Evolutionary conservation across 2,113 vertebrate species (phyloP).

Genomic region (Bufo bufo): DNA sequence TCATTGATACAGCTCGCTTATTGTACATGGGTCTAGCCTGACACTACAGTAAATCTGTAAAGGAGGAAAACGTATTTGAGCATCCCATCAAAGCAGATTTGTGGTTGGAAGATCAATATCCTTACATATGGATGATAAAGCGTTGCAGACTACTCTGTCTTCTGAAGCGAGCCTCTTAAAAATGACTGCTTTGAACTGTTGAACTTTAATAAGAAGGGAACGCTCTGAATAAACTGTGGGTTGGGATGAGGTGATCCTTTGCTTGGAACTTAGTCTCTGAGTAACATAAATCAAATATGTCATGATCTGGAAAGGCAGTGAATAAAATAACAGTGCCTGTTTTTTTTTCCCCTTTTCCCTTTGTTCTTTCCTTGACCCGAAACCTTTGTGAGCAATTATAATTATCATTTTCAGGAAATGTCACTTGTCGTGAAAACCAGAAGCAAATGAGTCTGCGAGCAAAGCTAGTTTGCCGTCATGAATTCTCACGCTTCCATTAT

Average conservation of each 20-base stretch:
- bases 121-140: conserved; percentile 66
- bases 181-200: conserved; percentile 75
- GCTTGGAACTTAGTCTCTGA: conserved; percentile 65
- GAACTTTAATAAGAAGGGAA: conserved; percentile 68
- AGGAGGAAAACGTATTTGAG: neutral
- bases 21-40: neutral
- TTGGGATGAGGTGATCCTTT: conserved; percentile 67
- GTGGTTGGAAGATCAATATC: conserved; percentile 33
- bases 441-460: conserved; percentile 44
- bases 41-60: neutral
- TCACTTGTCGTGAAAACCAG: conserved; percentile 52
- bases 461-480: conserved; percentile 25
- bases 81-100: conserved; percentile 19
- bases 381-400: conserved; percentile 49
- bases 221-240: conserved; percentile 66
- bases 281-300: conserved; percentile 64
- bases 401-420: conserved; percentile 57
- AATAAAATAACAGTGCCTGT: conserved; percentile 37
- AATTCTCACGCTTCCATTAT: conserved; percentile 39
- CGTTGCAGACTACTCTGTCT: conserved; percentile 63
- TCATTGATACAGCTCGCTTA: neutral
- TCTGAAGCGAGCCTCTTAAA: conserved; percentile 63
- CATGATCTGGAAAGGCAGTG: conserved; percentile 37
- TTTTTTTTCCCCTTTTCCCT: conserved; percentile 52
- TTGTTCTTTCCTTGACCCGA: conserved; percentile 57